Conservation (phyloP, 2,113 vertebrate species). For the Thalassoma bifasciatum region DNA sequence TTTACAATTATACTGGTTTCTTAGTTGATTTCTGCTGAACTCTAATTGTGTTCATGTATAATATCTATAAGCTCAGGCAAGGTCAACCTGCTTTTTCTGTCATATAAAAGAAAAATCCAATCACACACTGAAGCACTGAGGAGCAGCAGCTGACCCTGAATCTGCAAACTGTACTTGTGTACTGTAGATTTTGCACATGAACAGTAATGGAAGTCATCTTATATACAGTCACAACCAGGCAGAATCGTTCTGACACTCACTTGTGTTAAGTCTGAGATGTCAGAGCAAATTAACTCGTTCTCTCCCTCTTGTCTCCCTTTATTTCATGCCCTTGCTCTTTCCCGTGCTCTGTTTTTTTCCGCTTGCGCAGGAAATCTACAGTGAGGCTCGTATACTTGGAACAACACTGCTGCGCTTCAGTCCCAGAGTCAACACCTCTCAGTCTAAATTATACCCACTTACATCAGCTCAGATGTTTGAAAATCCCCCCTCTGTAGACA, state of each 20-base stretch:
- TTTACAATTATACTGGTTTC: too few species aligned
- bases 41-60: slow-evolving; percentile 40
- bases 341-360: slow-evolving; percentile 1
- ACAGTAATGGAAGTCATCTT: slow-evolving; percentile 60
- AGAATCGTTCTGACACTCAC: slow-evolving; percentile 67
- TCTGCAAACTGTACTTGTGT: slow-evolving; percentile 61
- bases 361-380: slow-evolving; percentile 46
- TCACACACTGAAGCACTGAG: slow-evolving; percentile 22
- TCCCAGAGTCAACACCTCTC: slow-evolving; percentile 54
- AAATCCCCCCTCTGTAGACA: too few species aligned
- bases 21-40: slow-evolving; percentile 31
- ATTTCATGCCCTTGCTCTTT: slow-evolving; percentile 48
- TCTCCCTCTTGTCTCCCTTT: slow-evolving; percentile 33
- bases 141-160: slow-evolving; percentile 14
- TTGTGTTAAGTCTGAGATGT: slow-evolving; percentile 61
- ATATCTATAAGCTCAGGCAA: slow-evolving; percentile 45
- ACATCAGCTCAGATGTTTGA: too few species aligned
- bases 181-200: slow-evolving; percentile 49
- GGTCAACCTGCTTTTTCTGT: slow-evolving; percentile 24
- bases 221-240: slow-evolving; percentile 47
- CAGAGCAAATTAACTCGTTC: slow-evolving; percentile 51
- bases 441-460: slow-evolving; percentile 33
- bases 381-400: slow-evolving; percentile 40
- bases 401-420: slow-evolving; percentile 42
- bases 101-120: slow-evolving; percentile 19